phyloP scores from a whole-genome alignment of 2,888 invertebrate species.

The Abrostola triplasia region DNA sequence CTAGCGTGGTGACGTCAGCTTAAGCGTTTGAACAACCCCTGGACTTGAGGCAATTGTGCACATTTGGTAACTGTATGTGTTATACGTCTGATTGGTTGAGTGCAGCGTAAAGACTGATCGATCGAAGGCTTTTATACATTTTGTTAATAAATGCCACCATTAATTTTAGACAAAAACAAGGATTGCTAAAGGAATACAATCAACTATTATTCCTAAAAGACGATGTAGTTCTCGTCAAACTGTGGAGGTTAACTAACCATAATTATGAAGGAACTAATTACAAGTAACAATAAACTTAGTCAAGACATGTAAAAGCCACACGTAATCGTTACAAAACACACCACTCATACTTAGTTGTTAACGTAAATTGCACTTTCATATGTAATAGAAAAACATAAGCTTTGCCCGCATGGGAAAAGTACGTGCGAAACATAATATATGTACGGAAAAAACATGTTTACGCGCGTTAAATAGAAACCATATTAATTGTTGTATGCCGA shows the following conservation, averaged over 20 bases:
- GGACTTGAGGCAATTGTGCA: constrained; percentile 18
- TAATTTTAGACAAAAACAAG: too few relatives aligned
- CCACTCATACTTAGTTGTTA: constrained; percentile 48
- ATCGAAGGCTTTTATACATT: too few relatives aligned
- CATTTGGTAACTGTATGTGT: constrained; percentile 30
- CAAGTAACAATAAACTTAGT: constrained; percentile 47
- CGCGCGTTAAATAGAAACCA: constrained; percentile 18
- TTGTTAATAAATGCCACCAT: too few relatives aligned
- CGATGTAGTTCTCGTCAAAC: too few relatives aligned
- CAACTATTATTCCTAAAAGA: neutral
- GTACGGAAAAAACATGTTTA: constrained; percentile 24
- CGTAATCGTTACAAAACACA: constrained; percentile 42
- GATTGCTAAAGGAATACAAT: too few relatives aligned
- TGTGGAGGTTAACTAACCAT: constrained; percentile 14
- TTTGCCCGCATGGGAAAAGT: constrained; percentile 43
- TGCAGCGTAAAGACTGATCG: neutral
- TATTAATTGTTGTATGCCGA: constrained; percentile 17
- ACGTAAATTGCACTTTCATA: constrained; percentile 48
- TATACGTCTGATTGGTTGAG: constrained; percentile 21
- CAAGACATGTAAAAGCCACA: constrained; percentile 36
- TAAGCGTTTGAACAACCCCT: constrained; percentile 33
- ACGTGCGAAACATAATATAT: constrained; percentile 27
- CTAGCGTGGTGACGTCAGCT: constrained; percentile 51
- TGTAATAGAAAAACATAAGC: constrained; percentile 42
- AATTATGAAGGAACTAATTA: constrained; percentile 32